These are phyloP conservation scores for Turdus rufiventris DNA, from an alignment of 2,113 vertebrate species.

Conservation along the genomic window DNA sequence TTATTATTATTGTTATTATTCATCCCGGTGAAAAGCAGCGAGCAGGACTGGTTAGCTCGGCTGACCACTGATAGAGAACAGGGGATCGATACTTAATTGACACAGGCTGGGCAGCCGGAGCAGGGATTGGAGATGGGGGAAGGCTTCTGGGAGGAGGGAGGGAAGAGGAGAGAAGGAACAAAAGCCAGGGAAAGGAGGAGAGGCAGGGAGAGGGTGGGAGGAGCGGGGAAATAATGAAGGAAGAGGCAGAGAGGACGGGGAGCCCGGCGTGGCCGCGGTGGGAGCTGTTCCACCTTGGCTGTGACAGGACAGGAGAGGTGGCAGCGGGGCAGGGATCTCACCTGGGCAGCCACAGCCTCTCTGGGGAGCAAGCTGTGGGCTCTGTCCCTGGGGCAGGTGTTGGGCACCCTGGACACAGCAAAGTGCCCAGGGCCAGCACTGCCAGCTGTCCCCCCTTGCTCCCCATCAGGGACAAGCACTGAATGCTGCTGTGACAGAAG, in stretches of 20 bases:
- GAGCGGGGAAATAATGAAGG: background rate
- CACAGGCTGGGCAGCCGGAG: constrained; percentile 53
- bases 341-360: rapidly evolving
- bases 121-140: constrained; percentile 44
- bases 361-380: rapidly evolving
- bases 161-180: constrained; percentile 47
- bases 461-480: rapidly evolving
- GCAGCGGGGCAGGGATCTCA: rapidly evolving
- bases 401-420: background rate
- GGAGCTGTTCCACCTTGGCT: background rate
- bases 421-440: rapidly evolving
- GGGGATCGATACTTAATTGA: constrained; percentile 65
- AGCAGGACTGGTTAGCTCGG: constrained; percentile 66
- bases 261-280: background rate
- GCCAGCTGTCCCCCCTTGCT: background rate
- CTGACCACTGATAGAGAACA: constrained; percentile 68
- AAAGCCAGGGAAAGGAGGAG: constrained; percentile 25
- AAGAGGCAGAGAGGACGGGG: background rate
- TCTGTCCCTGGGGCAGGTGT: background rate
- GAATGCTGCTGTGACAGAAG: background rate
- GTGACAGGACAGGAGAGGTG: rapidly evolving
- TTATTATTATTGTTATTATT: constrained; percentile 68
- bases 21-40: constrained; percentile 44
- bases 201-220: constrained; percentile 49
- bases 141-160: constrained; percentile 48